Evolutionary conservation across 2,113 vertebrate genomes (phyloP), one percentile per base, ranked within the genome.

Genomic region (Labrus mixtus): DNA sequence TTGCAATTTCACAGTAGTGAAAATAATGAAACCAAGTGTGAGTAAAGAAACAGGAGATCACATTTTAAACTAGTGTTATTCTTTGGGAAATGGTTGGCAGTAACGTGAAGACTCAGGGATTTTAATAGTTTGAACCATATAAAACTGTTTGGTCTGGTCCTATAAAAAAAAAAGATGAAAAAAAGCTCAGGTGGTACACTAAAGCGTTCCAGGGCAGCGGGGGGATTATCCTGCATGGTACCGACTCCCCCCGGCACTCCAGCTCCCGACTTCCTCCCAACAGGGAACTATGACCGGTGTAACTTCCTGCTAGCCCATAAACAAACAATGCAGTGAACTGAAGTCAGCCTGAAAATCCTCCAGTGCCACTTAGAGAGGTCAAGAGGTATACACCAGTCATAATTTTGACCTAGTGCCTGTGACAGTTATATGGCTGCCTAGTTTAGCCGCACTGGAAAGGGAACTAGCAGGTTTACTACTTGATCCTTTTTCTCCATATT

Each of bases 261-360:
- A 75, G 71, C 59, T 78, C 74, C 20, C 74, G 37, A 81, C 84
- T 90, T 91, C 82, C 86, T 88, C 80, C 76, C 80, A 85, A 85
- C 50, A 46, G 88, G 81, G 84, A 86, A 81, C 79, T 68, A 72
- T 81, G 78, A 68, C 61, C 79, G 69, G 53, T 86, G 84, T 80
- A 81, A 84, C 90, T 87, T 92, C 90, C 89, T 92, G 76, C 70
- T 63, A 65, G 83, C 79, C 72, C 88, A 91, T 93, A 90, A 93
- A 93, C 89, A 92, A 92, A 90, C 86, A 90, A 83, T 75, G 87
- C 82, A 85, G 85, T 86, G 81, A 88, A 85, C 86, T 91, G 86
- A 90, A 90, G 79, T 90, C 84, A 86, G 72, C 76, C 91, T 85
- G 84, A 91, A 91, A 89, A 91, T 87, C 72, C 89, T 90, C 78